Conservation (phyloP, 2,888 invertebrate genomes). For the Eubasilissa splendida region DNA sequence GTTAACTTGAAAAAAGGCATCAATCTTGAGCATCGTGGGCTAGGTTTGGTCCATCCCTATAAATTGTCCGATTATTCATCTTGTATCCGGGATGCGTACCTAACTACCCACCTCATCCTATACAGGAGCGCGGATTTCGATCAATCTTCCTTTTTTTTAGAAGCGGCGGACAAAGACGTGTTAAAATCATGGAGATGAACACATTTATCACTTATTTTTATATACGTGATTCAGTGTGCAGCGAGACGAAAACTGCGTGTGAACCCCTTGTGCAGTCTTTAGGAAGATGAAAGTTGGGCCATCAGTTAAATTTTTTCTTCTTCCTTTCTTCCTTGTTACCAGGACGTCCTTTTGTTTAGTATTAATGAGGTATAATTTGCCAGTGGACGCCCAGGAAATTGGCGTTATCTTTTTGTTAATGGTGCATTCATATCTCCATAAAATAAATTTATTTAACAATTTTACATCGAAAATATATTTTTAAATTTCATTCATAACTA, state of each 20-base stretch:
- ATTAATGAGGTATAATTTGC: too few relatives aligned
- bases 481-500: too few relatives aligned
- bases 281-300: not conserved
- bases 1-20: too few relatives aligned
- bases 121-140: conserved; percentile 34
- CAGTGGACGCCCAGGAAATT: too few relatives aligned
- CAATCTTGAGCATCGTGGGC: too few relatives aligned
- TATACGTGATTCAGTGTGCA: conserved; percentile 20
- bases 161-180: conserved; percentile 36
- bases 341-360: too few relatives aligned
- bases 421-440: too few relatives aligned
- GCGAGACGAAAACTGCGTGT: not conserved
- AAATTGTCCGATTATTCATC: conserved; percentile 35
- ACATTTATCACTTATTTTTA: conserved; percentile 42
- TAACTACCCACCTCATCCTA: not conserved
- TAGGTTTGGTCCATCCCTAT: too few relatives aligned
- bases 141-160: conserved; percentile 50
- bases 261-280: not conserved
- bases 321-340: too few relatives aligned
- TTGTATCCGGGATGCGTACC: conserved; percentile 3
- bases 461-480: too few relatives aligned
- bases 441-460: too few relatives aligned
- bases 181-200: conserved; percentile 50
- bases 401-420: too few relatives aligned
- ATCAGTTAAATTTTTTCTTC: not conserved